Base-by-base conservation (phyloP, 2,888 invertebrate species). In the Frankliniella fusca region DNA sequence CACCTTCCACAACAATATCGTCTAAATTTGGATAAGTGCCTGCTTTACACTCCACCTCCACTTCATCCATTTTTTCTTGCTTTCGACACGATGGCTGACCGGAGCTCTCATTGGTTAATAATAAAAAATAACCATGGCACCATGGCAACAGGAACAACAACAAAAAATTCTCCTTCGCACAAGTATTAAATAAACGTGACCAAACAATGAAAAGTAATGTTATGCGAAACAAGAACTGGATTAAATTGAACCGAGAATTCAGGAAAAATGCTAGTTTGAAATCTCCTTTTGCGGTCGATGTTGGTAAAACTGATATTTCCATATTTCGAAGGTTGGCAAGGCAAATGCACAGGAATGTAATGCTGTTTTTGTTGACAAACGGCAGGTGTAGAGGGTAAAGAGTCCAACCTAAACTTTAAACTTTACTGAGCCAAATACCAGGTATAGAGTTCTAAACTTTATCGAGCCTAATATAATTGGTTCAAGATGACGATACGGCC, bases 11-110 rank as follows among this genome's bases (percentile, higher is more conserved):
- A 23, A 70, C 11, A 70, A 70, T 70, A 70, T n/a, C 23, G 23
- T 70, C 70, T 23, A 70, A 70, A 70, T 70, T 70, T 27, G 70
- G 70, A 23, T 70, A 70, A 23, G 5, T 70, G n/a, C 70, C 70
- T 70, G 23, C 82, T 83, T 83, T 83, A 83, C 83, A 83, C 84
- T 83, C 83, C 84, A 84, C 85, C 84, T 84, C 84, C 80, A 83
- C 80, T 81, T 84, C 84, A 81, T 84, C 84, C 84, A 84, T 84
- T 79, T 84, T 84, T 83, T 84, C n/a, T 84, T 84, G 85, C 84
- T 83, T 83, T 83, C 83, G 84, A 84, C 84, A 85, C 23, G 65
- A 65, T n/a, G 70, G n/a, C 70, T 23, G 70, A 20, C n/a, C n/a
- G 23, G 70, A n/a, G 70, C 20, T 20, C 70, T 70, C 23, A 70